Conservation (phyloP, 2,797 vertebrate species). For the Pterois miles region DNA sequence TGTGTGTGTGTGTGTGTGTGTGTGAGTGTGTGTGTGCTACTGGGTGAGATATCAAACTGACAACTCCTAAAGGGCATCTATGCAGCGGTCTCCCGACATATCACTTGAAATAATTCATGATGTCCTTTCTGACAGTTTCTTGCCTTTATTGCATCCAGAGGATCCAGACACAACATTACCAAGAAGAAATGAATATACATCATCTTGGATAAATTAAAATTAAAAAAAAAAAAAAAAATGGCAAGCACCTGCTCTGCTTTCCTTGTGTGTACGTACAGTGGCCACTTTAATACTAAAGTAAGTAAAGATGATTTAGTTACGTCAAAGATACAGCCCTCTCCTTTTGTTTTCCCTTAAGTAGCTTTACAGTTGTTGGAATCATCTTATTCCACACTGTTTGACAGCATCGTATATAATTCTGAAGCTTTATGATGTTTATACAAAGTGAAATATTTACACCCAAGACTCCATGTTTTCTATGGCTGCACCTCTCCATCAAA, state of each 20-base stretch:
- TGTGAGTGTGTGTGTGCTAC: conserved; percentile 29
- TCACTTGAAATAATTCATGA: conserved; percentile 77
- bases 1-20: conserved; percentile 17
- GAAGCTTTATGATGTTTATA: background rate
- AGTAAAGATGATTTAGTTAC: background rate
- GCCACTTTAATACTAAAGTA: background rate
- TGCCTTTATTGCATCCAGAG: conserved; percentile 45
- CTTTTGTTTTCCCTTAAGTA: background rate
- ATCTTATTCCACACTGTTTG: background rate
- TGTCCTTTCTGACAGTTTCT: conserved; percentile 73
- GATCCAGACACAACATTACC: conserved; percentile 26
- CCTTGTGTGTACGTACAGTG: background rate
- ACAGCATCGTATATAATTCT: background rate
- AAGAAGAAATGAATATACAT: conserved; percentile 30
- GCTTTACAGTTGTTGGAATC: background rate
- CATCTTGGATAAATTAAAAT: background rate
- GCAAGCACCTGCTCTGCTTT: background rate
- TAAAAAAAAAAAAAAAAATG: too few species aligned
- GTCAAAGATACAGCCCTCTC: background rate
- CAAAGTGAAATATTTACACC: background rate
- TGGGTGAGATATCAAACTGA: conserved; percentile 81
- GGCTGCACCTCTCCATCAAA: background rate
- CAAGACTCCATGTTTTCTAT: background rate
- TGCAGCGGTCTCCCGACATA: conserved; percentile 68
- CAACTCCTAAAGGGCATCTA: conserved; percentile 80